phyloP scores from a whole-genome alignment of 53 echinoderm and acorn worm genomes.

The Echinometra lucunter region DNA sequence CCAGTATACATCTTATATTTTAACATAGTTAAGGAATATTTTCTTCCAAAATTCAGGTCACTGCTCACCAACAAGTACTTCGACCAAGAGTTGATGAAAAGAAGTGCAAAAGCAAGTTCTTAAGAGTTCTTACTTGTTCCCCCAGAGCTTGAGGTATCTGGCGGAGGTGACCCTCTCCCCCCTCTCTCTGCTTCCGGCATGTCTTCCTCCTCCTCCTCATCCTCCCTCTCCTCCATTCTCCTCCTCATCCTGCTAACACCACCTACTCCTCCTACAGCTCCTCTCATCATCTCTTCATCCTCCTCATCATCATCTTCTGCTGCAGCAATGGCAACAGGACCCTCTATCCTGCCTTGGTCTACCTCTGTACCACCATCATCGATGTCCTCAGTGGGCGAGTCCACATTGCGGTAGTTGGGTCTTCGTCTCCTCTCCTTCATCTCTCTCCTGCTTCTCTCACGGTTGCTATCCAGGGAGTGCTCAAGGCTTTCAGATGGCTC shows the following conservation, averaged over 20 bases:
- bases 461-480: constrained; percentile 84
- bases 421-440: constrained; percentile 74
- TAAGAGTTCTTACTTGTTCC: constrained; percentile 40
- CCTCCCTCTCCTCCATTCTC: neutral
- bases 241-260: neutral
- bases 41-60: too few species aligned
- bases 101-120: neutral
- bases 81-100: too few species aligned
- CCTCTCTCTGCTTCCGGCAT: constrained; percentile 59
- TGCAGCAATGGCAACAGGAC: neutral
- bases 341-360: constrained; percentile 1
- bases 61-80: too few species aligned
- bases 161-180: constrained; percentile 1
- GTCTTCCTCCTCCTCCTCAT: constrained; percentile 48
- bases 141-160: constrained; percentile 49
- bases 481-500: constrained; percentile 90
- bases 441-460: constrained; percentile 71
- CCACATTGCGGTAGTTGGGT: constrained; percentile 93
- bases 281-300: constrained; percentile 33
- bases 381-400: constrained; percentile 91
- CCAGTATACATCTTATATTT: too few species aligned
- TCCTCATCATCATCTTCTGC: constrained; percentile 60
- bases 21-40: too few species aligned
- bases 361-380: constrained; percentile 53
- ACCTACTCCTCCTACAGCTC: constrained; percentile 46